Evolutionary conservation across 2,113 vertebrate genomes (phyloP).

Genomic region (Macquaria australasica): DNA sequence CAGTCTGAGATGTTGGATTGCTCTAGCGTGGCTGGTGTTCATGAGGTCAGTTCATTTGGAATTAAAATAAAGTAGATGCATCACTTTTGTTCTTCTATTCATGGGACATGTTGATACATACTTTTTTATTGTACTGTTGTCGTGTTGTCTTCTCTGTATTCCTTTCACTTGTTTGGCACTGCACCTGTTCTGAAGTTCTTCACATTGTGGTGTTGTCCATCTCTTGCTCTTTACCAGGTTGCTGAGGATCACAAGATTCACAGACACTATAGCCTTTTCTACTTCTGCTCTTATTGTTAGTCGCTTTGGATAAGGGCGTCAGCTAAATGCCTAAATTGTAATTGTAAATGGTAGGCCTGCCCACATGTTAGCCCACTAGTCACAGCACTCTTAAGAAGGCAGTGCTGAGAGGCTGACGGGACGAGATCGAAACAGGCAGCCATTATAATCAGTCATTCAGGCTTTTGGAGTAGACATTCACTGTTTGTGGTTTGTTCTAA

Average conservation of each 20-base stretch:
- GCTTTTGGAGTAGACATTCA: constrained; percentile 77
- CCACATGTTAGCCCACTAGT: constrained; percentile 73
- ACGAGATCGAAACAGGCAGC: constrained; percentile 81
- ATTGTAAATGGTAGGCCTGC: constrained; percentile 75
- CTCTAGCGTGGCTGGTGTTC: not conserved
- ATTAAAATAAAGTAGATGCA: constrained; percentile 7
- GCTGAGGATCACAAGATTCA: constrained; percentile 68
- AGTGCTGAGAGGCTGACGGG: constrained; percentile 65
- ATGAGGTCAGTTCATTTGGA: not conserved
- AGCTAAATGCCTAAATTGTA: constrained; percentile 77
- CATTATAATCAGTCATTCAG: constrained; percentile 83
- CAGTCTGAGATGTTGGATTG: not conserved
- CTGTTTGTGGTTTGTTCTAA: constrained; percentile 78
- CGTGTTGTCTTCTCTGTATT: constrained; percentile 11
- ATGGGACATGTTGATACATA: constrained; percentile 22
- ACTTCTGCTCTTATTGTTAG: constrained; percentile 65
- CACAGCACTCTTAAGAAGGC: constrained; percentile 69
- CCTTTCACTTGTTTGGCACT: constrained; percentile 20
- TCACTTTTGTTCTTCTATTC: constrained; percentile 14
- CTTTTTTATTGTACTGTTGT: constrained; percentile 22
- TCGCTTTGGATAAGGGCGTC: constrained; percentile 63
- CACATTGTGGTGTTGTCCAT: constrained; percentile 23
- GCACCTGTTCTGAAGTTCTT: constrained; percentile 59
- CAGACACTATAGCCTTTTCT: constrained; percentile 44
- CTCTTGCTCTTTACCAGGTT: constrained; percentile 38